Evolutionary conservation across 2,888 invertebrate genomes (phyloP).

Genomic region (Uropetala carovei): DNA sequence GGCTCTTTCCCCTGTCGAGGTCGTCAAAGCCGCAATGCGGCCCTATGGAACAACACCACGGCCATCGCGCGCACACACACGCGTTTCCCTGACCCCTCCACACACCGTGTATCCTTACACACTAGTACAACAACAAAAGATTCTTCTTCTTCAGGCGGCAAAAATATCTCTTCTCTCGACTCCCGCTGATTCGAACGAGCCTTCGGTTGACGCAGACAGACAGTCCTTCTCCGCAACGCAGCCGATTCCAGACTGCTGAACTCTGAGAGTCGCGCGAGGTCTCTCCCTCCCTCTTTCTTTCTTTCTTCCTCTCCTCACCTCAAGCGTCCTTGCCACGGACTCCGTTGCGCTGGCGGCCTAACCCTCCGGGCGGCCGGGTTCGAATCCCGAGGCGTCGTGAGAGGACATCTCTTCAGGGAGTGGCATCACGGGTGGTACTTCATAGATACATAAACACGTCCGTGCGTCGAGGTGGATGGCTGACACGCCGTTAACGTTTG

Average conservation of each 20-base stretch:
- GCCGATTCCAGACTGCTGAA: neutral
- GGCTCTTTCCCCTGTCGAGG: no score
- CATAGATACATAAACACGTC: neutral
- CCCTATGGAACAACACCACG: no score
- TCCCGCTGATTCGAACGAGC: neutral
- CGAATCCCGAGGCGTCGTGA: constrained; percentile 53
- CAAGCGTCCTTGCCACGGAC: constrained; percentile 27
- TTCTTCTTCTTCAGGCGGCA: neutral
- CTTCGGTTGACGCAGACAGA: no score
- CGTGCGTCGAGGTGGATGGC: no score
- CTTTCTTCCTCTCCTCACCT: neutral
- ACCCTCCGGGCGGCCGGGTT: constrained; percentile 10
- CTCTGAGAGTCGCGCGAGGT: neutral
- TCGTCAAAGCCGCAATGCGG: no score
- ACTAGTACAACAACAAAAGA: no score
- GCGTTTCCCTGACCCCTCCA: no score
- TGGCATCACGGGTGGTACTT: no score
- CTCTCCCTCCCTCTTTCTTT: neutral
- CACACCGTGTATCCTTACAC: neutral
- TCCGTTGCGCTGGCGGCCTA: neutral
- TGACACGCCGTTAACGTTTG: no score
- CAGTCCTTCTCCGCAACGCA: neutral
- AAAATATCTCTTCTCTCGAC: neutral
- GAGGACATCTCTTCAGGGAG: neutral
- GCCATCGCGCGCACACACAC: no score